Percentiles rank a stretch among this genome's conserved stretches.
Evolutionary conservation across 1,140 invertebrate species (phyloP).

Genomic region (Tetragnatha versicolor): DNA sequence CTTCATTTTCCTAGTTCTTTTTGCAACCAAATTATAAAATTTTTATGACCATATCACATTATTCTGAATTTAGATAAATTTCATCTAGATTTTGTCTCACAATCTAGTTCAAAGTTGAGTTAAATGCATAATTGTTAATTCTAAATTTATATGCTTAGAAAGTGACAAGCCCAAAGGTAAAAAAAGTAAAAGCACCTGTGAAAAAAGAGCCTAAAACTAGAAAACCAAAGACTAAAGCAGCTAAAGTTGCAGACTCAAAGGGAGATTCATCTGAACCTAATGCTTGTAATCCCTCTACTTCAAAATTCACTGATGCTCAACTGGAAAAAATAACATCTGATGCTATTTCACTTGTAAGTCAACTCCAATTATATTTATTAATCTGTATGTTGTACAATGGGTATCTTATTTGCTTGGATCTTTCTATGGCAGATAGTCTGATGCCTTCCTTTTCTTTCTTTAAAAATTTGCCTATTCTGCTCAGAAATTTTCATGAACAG

Average conservation of each 20-base stretch:
- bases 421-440: not conserved
- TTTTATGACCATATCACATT: too few species aligned
- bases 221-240: not conserved
- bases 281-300: not conserved
- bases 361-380: not conserved
- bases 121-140: not conserved
- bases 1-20: too few species aligned
- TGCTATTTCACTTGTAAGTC: not conserved
- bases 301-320: constrained; percentile 16
- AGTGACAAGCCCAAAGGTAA: not conserved
- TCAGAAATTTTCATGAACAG: not conserved
- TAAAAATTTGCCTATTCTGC: not conserved
- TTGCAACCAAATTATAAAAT: too few species aligned
- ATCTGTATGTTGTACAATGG: not conserved
- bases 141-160: not conserved
- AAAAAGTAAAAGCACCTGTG: not conserved
- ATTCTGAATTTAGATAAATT: too few species aligned
- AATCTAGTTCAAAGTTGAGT: too few species aligned
- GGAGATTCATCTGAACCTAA: not conserved
- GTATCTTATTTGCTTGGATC: not conserved
- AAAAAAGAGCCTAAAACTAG: not conserved
- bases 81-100: too few species aligned
- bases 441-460: not conserved
- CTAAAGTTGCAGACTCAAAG: not conserved
- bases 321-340: constrained; percentile 3